phyloP scores from a whole-genome alignment of 2,113 vertebrate species.

The Boulengeromyrus knoepffleri region DNA sequence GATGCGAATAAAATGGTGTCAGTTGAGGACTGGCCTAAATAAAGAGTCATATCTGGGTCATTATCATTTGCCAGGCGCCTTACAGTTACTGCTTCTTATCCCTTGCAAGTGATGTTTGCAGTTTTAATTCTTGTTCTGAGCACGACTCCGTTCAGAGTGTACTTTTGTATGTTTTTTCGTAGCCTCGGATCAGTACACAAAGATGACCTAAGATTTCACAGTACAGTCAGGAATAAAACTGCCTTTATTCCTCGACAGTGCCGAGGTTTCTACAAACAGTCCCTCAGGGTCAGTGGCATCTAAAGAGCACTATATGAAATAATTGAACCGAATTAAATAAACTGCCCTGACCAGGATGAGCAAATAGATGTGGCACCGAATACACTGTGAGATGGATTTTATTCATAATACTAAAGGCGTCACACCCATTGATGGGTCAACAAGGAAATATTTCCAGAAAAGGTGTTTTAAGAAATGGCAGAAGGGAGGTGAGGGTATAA shows the following conservation, averaged over 20 bases:
- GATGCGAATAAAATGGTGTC: neutral
- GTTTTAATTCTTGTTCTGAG: neutral
- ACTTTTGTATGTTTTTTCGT: neutral
- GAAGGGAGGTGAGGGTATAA: neutral
- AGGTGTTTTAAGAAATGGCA: neutral
- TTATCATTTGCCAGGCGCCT: neutral
- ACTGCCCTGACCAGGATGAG: neutral
- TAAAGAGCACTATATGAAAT: neutral
- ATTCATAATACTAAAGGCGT: neutral
- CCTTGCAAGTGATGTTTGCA: neutral
- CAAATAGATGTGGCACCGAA: neutral
- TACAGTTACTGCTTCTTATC: neutral
- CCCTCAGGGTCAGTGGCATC: neutral
- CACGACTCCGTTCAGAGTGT: neutral
- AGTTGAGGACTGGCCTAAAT: conserved; percentile 1
- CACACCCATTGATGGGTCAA: neutral
- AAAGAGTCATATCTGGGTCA: conserved; percentile 4
- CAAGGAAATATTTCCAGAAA: neutral
- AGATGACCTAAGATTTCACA: neutral
- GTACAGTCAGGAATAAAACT: neutral
- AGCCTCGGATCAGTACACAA: neutral
- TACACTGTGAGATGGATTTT: neutral
- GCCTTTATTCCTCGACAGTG: neutral
- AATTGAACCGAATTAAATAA: neutral
- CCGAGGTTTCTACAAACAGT: neutral